phyloP scores from a whole-genome alignment of 2,797 vertebrate genomes.

The Oryzias dopingdopingensis region DNA sequence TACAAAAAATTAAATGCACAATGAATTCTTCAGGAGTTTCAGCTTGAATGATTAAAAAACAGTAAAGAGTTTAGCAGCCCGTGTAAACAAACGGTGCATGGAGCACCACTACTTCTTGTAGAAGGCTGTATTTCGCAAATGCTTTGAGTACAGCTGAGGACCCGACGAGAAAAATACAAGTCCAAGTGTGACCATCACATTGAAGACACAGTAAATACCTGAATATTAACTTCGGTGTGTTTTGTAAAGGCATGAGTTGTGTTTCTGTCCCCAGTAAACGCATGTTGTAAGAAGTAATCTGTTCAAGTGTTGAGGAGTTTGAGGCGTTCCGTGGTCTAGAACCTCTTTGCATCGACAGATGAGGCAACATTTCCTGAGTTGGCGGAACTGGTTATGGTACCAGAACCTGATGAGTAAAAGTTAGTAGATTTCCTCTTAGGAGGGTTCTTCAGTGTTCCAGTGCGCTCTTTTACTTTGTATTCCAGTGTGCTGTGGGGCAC shows the following conservation, averaged over 20 bases:
- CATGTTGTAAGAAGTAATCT: conserved; percentile 84
- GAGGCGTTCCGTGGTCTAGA: conserved; percentile 81
- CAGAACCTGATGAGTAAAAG: conserved; percentile 50
- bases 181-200: conserved; percentile 61
- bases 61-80: conserved; percentile 12
- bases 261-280: conserved; percentile 87
- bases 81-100: conserved; percentile 21
- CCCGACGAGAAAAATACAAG: conserved; percentile 51
- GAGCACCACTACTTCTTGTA: conserved; percentile 23
- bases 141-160: conserved; percentile 40
- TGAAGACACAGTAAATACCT: conserved; percentile 92
- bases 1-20: conserved; percentile 1
- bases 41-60: conserved; percentile 7
- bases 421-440: conserved; percentile 96
- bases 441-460: conserved; percentile 96
- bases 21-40: conserved; percentile 6
- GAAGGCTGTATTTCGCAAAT: conserved; percentile 17
- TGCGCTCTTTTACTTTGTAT: conserved; percentile 99
- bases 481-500: conserved; percentile 99
- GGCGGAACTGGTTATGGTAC: conserved; percentile 74
- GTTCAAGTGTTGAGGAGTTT: conserved; percentile 83
- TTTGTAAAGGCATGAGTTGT: conserved; percentile 95
- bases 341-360: conserved; percentile 80
- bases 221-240: conserved; percentile 88
- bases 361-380: conserved; percentile 93